Percentiles rank a stretch among this genome's conserved stretches.
These are phyloP conservation scores for Baryphthengus martii DNA, from an alignment of 2,113 vertebrate species.

Conservation along the genomic window DNA sequence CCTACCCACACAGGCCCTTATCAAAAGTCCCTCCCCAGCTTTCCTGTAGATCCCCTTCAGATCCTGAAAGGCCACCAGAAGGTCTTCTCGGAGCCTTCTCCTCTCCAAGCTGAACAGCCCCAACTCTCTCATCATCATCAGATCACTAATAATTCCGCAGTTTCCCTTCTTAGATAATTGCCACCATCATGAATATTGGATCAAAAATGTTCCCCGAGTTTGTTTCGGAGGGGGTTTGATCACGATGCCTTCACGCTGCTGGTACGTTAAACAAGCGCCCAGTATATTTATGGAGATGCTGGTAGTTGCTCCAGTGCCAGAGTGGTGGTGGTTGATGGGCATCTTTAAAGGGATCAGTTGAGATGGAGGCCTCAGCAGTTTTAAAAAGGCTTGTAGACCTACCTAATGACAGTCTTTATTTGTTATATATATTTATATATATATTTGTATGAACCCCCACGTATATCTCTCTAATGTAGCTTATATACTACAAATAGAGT, in stretches of 20 bases:
- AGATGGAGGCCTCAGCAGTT: neutral
- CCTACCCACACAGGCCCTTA: too few species aligned
- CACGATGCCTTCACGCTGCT: rapidly evolving
- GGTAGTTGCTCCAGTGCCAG: neutral
- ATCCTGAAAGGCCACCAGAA: too few species aligned
- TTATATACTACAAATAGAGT: neutral
- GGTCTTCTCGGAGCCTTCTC: too few species aligned
- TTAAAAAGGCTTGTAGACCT: neutral
- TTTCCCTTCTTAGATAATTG: neutral
- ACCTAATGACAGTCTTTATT: neutral
- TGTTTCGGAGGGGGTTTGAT: neutral
- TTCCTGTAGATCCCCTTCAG: too few species aligned
- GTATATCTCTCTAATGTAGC: neutral
- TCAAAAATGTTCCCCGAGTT: neutral
- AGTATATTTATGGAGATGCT: neutral
- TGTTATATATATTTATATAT: neutral
- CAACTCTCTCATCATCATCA: too few species aligned
- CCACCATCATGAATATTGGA: neutral
- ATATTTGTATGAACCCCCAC: too few species aligned
- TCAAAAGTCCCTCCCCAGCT: too few species aligned
- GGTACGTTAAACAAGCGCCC: neutral
- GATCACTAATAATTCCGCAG: neutral
- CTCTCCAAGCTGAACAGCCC: too few species aligned
- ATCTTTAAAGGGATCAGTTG: neutral
- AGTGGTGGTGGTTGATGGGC: neutral